Conservation (phyloP, 2,888 invertebrate genomes). For the Scaptomyza polygonia region DNA sequence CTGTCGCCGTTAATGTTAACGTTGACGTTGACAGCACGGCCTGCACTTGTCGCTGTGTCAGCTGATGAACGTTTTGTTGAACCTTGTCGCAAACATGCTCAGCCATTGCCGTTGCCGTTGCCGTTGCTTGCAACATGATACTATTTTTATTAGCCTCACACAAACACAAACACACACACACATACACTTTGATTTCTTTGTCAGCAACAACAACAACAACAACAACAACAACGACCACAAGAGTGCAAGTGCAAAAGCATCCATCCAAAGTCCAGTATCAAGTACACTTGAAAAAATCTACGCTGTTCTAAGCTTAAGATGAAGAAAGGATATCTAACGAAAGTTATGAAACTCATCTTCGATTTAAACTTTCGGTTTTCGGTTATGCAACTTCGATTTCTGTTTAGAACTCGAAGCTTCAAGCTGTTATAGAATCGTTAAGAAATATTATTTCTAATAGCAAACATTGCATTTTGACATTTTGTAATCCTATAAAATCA, state of each 20-base stretch:
- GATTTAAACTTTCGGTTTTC: background rate
- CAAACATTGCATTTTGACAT: background rate
- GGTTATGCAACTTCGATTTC: too few relatives aligned
- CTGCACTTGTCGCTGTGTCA: slow-evolving; percentile 54
- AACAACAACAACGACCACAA: background rate
- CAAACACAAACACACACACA: slow-evolving; percentile 30
- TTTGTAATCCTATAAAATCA: background rate
- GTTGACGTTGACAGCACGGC: slow-evolving; percentile 30
- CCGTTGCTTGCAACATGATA: slow-evolving; percentile 67
- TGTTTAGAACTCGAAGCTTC: background rate
- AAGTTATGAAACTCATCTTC: background rate
- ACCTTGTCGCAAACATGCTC: slow-evolving; percentile 36
- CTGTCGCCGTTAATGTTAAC: slow-evolving; percentile 14
- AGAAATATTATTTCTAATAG: background rate
- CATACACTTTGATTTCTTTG: slow-evolving; percentile 7
- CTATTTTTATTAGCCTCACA: slow-evolving; percentile 68
- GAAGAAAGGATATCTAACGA: background rate
- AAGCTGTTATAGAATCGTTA: background rate
- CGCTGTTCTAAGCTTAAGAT: slow-evolving; percentile 1
- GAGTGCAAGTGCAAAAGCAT: background rate
- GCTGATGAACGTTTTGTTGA: slow-evolving; percentile 37
- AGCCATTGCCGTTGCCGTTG: slow-evolving; percentile 15
- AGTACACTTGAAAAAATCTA: slow-evolving; percentile 1
- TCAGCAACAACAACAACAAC: background rate
- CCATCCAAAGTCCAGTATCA: background rate